Base-by-base conservation (phyloP, 1,140 invertebrate genomes). In the Pissodes strobi region DNA sequence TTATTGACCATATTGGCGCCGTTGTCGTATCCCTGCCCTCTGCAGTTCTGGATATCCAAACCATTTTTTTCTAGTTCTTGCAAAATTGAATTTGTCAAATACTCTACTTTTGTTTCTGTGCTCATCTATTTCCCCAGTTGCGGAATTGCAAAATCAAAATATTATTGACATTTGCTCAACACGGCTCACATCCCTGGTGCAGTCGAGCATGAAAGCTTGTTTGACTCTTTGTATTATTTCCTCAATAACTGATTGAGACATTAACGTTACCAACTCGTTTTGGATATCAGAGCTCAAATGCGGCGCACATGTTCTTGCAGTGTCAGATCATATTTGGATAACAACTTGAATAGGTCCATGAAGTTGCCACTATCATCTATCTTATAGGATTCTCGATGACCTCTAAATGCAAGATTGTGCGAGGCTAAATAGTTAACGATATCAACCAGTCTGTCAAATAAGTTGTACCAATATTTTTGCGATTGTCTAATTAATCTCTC, bases 381-480 rank as follows among this genome's bases (percentile, higher is more conserved):
- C 48, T 63, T 63, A 6, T 55, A 2, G 23, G 41, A 30, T 34
- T 45, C 60, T 52, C 38, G 21, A 23, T 63, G 59, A 63, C 30
- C 55, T 64, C 53, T 67, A 59, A 72, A 64, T 64, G 69, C 66
- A n/a, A 72, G 43, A 69, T 71, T 74, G 63, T 72, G 63, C 63
- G 70, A 72, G 51, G 70, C 69, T 62, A 72, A 72, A 39, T 65
- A 71, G 30, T 71, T 71, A 38, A 73, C 69, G 21, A 72, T 72
- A 58, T 70, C 71, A 43, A 69, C 23, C 23, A 48, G 12, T 48
- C 18, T 48, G n/a, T 48, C 21, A 23, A 48, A 48, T 21, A 48
- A 48, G 12, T 23, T 48, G 23, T 48, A 48, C 60, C 64, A 71
- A 65, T 70, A 60, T 67, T 74, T 73, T 73, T 71, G 64, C 34